phyloP scores from a whole-genome alignment of 1,140 invertebrate species.

The Orchestia grillus region DNA sequence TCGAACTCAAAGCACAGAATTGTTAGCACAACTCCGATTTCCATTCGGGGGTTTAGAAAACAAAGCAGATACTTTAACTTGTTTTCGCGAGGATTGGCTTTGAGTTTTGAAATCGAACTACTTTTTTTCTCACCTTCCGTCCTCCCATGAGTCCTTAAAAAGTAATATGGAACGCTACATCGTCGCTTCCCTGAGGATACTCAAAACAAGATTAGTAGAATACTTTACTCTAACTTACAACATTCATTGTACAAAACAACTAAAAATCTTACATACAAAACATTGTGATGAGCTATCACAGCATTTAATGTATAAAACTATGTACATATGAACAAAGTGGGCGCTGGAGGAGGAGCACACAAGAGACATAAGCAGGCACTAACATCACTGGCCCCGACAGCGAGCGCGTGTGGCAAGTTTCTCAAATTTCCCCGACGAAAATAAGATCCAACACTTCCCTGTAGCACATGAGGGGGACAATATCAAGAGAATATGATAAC shows the following conservation, averaged over 20 bases:
- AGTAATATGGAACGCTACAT: background rate
- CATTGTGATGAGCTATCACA: constrained; percentile 54
- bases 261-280: constrained; percentile 56
- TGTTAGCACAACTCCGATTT: background rate
- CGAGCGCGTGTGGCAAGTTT: background rate
- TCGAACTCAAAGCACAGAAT: background rate
- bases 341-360: background rate
- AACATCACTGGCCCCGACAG: constrained; percentile 37
- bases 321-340: constrained; percentile 36
- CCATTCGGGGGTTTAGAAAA: background rate
- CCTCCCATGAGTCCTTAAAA: background rate
- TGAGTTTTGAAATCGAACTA: background rate
- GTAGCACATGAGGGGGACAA: background rate
- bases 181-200: background rate
- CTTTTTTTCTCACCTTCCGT: background rate
- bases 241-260: constrained; percentile 56
- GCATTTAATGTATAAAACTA: constrained; percentile 51
- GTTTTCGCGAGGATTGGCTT: too few species aligned
- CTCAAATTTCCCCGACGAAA: background rate
- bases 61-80: too few species aligned
- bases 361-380: constrained; percentile 21
- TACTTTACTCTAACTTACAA: constrained; percentile 49
- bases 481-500: background rate
- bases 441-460: background rate
- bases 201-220: background rate